phyloP scores from a whole-genome alignment of 2,797 vertebrate species.

The Danio aesculapii region DNA sequence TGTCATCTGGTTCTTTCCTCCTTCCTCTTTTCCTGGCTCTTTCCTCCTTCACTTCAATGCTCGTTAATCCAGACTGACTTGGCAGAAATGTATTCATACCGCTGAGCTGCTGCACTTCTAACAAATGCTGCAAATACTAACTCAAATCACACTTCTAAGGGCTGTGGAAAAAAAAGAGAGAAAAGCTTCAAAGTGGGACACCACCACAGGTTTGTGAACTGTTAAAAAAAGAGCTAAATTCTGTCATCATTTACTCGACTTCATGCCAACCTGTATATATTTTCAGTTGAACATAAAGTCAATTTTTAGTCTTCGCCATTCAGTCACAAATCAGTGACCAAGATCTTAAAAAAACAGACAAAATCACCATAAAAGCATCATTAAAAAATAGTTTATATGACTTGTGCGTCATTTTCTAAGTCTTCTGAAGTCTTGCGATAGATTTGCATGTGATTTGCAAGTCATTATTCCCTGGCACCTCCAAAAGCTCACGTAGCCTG shows the following conservation, averaged over 20 bases:
- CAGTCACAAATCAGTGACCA: neutral
- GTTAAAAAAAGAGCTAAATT: slow-evolving; percentile 15
- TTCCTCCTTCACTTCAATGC: slow-evolving; percentile 27
- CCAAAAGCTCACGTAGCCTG: neutral
- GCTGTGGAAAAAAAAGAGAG: slow-evolving; percentile 50
- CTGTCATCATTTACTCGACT: slow-evolving; percentile 14
- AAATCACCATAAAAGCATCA: neutral
- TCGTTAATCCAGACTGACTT: slow-evolving; percentile 58
- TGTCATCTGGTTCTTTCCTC: neutral
- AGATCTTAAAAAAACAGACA: neutral
- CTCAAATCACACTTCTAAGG: slow-evolving; percentile 58
- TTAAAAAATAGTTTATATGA: slow-evolving; percentile 1
- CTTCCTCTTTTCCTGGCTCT: slow-evolving; percentile 15
- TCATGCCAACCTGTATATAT: neutral
- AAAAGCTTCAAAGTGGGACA: slow-evolving; percentile 60
- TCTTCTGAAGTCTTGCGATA: neutral
- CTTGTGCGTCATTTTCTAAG: neutral
- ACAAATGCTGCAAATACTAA: slow-evolving; percentile 57
- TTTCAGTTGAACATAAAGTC: neutral
- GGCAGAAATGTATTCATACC: slow-evolving; percentile 69
- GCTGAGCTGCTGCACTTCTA: slow-evolving; percentile 45
- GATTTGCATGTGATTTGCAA: slow-evolving; percentile 5
- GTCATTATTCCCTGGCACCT: neutral
- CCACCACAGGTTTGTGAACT: slow-evolving; percentile 64
- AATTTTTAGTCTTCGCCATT: neutral